Evolutionary conservation across 2,888 invertebrate genomes (phyloP).

Genomic region (Unio pictorum): DNA sequence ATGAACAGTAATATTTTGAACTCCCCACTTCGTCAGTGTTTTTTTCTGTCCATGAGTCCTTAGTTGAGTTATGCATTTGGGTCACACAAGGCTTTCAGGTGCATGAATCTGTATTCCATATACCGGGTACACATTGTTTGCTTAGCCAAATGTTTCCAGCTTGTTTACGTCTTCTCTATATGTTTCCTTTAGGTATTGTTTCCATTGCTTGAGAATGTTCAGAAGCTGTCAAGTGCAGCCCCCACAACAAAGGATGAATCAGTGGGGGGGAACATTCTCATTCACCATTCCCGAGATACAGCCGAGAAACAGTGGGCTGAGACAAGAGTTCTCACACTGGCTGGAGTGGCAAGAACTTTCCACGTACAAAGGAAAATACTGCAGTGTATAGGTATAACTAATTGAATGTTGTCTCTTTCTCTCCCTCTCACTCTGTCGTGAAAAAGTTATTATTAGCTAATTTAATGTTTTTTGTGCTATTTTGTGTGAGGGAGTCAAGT

Average conservation of each 20-base stretch:
- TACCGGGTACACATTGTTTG: background rate
- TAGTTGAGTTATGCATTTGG: background rate
- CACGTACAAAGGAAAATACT: slow-evolving; percentile 91
- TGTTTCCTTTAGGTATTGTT: slow-evolving; percentile 81
- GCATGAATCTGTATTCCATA: background rate
- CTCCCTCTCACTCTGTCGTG: too few species aligned
- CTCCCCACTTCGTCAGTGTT: too few species aligned
- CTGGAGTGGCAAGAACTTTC: slow-evolving; percentile 92
- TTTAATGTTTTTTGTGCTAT: too few species aligned
- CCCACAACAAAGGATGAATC: slow-evolving; percentile 70
- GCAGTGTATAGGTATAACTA: slow-evolving; percentile 29
- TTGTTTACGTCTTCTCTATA: background rate
- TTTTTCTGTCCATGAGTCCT: too few species aligned
- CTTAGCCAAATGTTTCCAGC: background rate
- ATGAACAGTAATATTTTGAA: too few species aligned
- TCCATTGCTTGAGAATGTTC: slow-evolving; percentile 93
- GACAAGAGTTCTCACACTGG: slow-evolving; percentile 82
- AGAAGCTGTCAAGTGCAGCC: slow-evolving; percentile 75
- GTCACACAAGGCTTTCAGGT: background rate
- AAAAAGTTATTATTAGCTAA: too few species aligned
- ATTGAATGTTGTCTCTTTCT: too few species aligned
- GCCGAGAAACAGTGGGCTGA: slow-evolving; percentile 99
- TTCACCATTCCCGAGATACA: slow-evolving; percentile 98
- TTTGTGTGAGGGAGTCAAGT: too few species aligned
- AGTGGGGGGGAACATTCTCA: slow-evolving; percentile 87